A percentile compares a stretch with the other conserved stretches of the same genome.
These are phyloP conservation scores for Thalassoma bifasciatum DNA, from an alignment of 2,113 vertebrate genomes.

Conservation along the genomic window DNA sequence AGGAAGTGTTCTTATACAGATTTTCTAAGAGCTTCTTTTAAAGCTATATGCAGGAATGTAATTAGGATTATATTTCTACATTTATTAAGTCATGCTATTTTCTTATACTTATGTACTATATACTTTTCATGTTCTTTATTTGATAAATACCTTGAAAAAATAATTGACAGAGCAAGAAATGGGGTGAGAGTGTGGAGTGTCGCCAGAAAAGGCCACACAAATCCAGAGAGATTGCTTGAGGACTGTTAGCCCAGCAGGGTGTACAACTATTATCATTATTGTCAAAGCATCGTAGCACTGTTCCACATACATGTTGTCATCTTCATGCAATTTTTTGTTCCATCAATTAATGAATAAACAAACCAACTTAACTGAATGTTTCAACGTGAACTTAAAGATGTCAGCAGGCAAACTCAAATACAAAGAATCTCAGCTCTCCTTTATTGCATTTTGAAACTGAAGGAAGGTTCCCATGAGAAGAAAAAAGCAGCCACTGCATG, in stretches of 20 bases:
- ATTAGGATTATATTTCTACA: too few relatives aligned
- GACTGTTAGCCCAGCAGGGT: too few relatives aligned
- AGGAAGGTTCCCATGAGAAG: background rate
- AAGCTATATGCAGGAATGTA: background rate
- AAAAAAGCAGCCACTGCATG: constrained; percentile 19
- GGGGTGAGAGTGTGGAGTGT: too few relatives aligned
- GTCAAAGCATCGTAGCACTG: too few relatives aligned
- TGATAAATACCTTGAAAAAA: too few relatives aligned
- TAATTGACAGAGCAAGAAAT: too few relatives aligned
- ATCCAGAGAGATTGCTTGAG: too few relatives aligned
- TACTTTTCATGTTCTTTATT: too few relatives aligned
- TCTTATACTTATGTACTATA: too few relatives aligned
- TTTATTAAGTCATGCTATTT: too few relatives aligned
- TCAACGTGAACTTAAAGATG: background rate
- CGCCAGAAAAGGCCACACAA: too few relatives aligned
- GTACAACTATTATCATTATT: too few relatives aligned
- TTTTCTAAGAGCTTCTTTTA: background rate
- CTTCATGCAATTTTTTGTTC: background rate
- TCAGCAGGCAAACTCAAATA: background rate
- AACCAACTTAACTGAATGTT: background rate
- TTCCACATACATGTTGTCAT: background rate
- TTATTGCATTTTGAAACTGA: constrained; percentile 40
- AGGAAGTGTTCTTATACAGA: background rate
- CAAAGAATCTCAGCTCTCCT: constrained; percentile 2
- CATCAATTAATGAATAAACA: background rate